Percentiles rank a stretch among this genome's conserved stretches.
phyloP scores from a whole-genome alignment of 2,113 vertebrate species.

The Bufo gargarizans region DNA sequence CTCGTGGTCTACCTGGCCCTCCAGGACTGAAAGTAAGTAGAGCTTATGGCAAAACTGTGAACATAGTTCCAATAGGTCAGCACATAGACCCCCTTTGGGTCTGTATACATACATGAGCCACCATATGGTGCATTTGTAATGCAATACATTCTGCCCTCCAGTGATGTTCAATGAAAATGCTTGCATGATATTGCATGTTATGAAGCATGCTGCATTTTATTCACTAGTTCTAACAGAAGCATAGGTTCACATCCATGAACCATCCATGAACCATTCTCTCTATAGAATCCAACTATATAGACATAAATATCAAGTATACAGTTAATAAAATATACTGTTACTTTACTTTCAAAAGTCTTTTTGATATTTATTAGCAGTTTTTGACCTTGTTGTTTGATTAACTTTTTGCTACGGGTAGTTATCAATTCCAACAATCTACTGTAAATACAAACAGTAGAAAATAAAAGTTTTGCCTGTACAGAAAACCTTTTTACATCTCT shows the following conservation, averaged over 20 bases:
- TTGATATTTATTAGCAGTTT: neutral
- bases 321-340: neutral
- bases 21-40: constrained; percentile 77
- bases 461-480: neutral
- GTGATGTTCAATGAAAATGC: neutral
- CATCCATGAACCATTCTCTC: neutral
- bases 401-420: neutral
- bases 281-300: neutral
- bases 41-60: too few species aligned
- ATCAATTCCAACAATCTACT: neutral
- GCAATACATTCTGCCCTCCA: neutral
- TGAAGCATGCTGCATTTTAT: neutral
- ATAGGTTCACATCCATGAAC: neutral
- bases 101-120: neutral
- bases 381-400: neutral
- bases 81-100: neutral
- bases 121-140: neutral
- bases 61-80: neutral
- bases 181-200: neutral
- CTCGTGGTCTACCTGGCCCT: constrained; percentile 70
- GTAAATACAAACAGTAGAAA: neutral
- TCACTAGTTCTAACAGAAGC: neutral
- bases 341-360: neutral
- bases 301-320: neutral
- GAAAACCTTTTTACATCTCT: neutral